Evolutionary conservation across 2,888 invertebrate genomes (phyloP).

Genomic region (Actias luna): DNA sequence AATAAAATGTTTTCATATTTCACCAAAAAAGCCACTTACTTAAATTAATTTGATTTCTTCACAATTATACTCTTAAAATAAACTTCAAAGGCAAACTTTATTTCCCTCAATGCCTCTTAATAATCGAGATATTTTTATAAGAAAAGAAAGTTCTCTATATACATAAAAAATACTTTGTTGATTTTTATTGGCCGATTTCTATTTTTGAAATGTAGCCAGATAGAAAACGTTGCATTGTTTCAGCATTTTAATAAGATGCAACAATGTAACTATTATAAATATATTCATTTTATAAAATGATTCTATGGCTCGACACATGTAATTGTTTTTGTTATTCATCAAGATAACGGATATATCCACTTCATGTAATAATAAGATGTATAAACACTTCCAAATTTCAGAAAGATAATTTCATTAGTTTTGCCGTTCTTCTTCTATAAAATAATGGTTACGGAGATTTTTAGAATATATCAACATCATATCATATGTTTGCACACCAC

Average conservation of each 20-base stretch:
- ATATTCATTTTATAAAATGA: neutral
- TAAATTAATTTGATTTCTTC: slow-evolving; percentile 40
- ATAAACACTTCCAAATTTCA: neutral
- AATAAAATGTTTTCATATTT: slow-evolving; percentile 27
- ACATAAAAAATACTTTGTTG: slow-evolving; percentile 34
- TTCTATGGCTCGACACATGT: no score
- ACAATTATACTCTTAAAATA: slow-evolving; percentile 32
- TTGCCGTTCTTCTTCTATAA: no score
- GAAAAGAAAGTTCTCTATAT: slow-evolving; percentile 34
- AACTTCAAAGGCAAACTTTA: slow-evolving; percentile 38
- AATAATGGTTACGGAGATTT: no score
- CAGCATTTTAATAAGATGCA: slow-evolving; percentile 27
- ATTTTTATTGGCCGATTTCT: slow-evolving; percentile 43
- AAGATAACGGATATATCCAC: neutral
- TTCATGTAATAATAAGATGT: no score
- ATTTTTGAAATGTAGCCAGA: slow-evolving; percentile 29
- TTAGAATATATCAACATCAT: no score
- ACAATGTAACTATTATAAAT: neutral
- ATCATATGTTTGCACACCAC: no score
- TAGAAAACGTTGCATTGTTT: slow-evolving; percentile 24
- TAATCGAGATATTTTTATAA: slow-evolving; percentile 40
- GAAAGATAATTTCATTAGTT: neutral
- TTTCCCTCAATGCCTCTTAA: slow-evolving; percentile 41
- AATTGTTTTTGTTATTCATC: neutral
- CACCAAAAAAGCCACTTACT: slow-evolving; percentile 33